Conservation (phyloP, 2,888 invertebrate genomes). For the Cremastinae sp. region DNA sequence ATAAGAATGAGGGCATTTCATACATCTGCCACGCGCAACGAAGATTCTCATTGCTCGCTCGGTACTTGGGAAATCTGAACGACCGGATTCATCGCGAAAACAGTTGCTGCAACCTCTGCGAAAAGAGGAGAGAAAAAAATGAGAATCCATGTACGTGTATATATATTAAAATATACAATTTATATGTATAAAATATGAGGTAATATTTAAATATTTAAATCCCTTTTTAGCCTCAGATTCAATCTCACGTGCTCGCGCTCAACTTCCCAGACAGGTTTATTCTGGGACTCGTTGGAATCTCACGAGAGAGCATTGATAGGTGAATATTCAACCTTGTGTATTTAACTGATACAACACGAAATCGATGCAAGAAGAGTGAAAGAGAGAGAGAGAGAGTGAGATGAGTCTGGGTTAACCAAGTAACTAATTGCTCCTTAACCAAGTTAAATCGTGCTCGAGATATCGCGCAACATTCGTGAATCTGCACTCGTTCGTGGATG, state of each 20-base stretch:
- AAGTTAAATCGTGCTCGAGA: constrained; percentile 71
- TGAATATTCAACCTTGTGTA: constrained; percentile 66
- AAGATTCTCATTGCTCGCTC: too few relatives aligned
- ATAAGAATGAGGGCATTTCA: constrained; percentile 73
- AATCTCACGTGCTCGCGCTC: too few relatives aligned
- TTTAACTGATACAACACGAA: constrained; percentile 60
- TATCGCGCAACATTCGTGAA: constrained; percentile 60
- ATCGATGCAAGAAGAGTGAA: constrained; percentile 10
- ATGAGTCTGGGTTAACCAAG: constrained; percentile 71
- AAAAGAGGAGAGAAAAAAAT: neutral
- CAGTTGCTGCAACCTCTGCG: neutral
- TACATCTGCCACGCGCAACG: constrained; percentile 66
- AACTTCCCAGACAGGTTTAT: constrained; percentile 40
- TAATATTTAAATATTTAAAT: too few relatives aligned
- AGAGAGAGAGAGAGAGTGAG: constrained; percentile 60
- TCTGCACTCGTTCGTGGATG: too few relatives aligned
- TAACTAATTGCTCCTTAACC: constrained; percentile 73
- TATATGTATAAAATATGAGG: too few relatives aligned
- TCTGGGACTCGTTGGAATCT: constrained; percentile 2
- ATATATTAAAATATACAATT: too few relatives aligned
- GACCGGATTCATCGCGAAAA: too few relatives aligned
- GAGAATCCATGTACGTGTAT: too few relatives aligned
- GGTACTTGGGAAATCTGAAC: neutral
- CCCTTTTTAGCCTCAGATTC: too few relatives aligned
- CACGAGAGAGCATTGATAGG: constrained; percentile 22